These are phyloP conservation scores for Maccullochella peelii DNA, from an alignment of 2,113 vertebrate species.

Conservation along the genomic window DNA sequence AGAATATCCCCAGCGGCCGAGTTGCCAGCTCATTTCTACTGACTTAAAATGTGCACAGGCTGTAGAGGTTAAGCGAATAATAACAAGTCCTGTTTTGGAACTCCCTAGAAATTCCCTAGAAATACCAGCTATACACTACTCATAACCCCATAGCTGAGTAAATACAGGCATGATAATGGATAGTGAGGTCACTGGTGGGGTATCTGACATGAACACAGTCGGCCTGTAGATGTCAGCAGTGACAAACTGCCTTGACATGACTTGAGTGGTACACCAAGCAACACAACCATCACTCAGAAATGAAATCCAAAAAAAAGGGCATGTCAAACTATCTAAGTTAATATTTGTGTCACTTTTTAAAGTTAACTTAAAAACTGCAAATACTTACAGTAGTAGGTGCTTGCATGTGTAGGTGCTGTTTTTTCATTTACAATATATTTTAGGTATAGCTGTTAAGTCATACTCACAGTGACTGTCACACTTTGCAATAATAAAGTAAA, in stretches of 20 bases:
- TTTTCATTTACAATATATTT: background rate
- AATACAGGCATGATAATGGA: conserved; percentile 20
- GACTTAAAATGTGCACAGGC: conserved; percentile 7
- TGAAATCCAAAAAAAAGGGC: background rate
- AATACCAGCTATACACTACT: background rate
- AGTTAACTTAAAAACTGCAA: background rate
- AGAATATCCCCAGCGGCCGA: background rate
- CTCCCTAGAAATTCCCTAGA: too few relatives aligned
- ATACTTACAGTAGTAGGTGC: background rate
- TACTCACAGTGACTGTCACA: background rate
- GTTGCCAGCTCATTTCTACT: background rate
- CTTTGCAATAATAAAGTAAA: background rate
- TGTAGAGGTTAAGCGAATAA: background rate
- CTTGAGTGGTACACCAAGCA: background rate
- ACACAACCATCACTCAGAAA: background rate
- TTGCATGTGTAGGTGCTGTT: background rate
- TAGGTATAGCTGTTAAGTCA: background rate
- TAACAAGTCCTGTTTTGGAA: conserved; percentile 18
- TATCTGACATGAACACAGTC: conserved; percentile 37
- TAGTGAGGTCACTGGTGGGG: conserved; percentile 42
- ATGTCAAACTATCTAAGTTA: background rate
- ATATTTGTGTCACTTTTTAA: background rate
- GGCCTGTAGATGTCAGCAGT: conserved; percentile 77
- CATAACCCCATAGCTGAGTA: conserved; percentile 40
- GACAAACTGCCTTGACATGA: conserved; percentile 53